phyloP scores from a whole-genome alignment of 2,113 vertebrate species.

The Phycodurus eques region DNA sequence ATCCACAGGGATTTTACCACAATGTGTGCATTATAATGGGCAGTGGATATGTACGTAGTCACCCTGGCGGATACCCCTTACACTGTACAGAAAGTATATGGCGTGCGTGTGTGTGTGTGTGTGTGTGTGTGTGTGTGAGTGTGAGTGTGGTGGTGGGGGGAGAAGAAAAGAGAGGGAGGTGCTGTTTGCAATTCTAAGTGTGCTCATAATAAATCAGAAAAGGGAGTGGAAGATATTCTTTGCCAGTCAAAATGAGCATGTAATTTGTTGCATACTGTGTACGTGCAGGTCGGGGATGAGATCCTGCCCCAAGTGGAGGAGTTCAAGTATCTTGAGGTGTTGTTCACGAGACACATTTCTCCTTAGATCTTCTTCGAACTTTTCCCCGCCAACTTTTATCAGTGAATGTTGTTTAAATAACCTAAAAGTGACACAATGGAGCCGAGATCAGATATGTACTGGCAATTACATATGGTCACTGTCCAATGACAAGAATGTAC shows the following conservation, averaged over 20 bases:
- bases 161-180: conserved; percentile 8
- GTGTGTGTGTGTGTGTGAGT: neutral
- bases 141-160: conserved; percentile 6
- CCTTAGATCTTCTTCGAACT: neutral
- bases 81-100: conserved; percentile 48
- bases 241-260: conserved; percentile 25
- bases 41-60: conserved; percentile 47
- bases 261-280: conserved; percentile 10
- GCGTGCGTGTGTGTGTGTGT: conserved; percentile 3
- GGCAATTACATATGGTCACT: neutral
- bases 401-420: neutral
- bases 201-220: conserved; percentile 29
- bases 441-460: too few species aligned
- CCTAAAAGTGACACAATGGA: neutral
- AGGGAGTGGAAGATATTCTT: conserved; percentile 23
- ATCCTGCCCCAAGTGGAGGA: too few species aligned
- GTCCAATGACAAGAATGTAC: neutral
- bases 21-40: conserved; percentile 65
- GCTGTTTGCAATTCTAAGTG: conserved; percentile 38
- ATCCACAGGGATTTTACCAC: conserved; percentile 58
- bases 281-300: neutral
- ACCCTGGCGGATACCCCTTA: conserved; percentile 50
- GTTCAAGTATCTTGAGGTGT: too few species aligned
- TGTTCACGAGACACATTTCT: conserved; percentile 7
- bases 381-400: neutral